A percentile compares a stretch with the other conserved stretches of the same genome.
These are phyloP conservation scores for Temnothorax longispinosus DNA, from an alignment of 1,140 invertebrate genomes.

Conservation along the genomic window DNA sequence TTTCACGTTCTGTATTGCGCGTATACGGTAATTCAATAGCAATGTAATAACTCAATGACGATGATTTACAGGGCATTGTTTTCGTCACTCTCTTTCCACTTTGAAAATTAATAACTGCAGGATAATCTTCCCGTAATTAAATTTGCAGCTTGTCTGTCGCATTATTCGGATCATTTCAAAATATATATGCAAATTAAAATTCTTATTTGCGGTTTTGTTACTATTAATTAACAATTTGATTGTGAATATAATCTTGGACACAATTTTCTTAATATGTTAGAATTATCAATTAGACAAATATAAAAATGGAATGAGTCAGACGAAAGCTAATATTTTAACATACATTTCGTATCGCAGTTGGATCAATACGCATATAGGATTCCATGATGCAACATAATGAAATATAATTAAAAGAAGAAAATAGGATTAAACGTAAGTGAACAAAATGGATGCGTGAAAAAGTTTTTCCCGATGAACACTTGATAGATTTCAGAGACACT, in stretches of 20 bases:
- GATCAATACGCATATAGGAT: background rate
- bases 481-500: background rate
- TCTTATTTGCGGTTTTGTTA: background rate
- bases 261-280: background rate
- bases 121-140: constrained; percentile 25
- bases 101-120: constrained; percentile 18
- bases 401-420: background rate
- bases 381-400: background rate
- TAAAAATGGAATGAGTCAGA: background rate
- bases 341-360: background rate
- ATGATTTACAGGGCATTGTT: constrained; percentile 36
- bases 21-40: constrained; percentile 26
- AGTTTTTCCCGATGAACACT: background rate
- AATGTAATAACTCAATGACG: constrained; percentile 35
- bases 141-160: background rate
- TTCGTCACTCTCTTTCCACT: constrained; percentile 43
- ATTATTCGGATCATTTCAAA: constrained; percentile 9
- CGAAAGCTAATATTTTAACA: background rate
- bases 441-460: background rate
- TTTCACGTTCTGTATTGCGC: constrained; percentile 30
- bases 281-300: background rate
- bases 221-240: background rate
- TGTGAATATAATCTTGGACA: background rate
- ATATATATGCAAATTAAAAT: constrained; percentile 14
- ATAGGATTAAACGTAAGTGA: background rate